These are phyloP conservation scores for Mythimna vitellina DNA, from an alignment of 2,888 invertebrate genomes.

Conservation along the genomic window DNA sequence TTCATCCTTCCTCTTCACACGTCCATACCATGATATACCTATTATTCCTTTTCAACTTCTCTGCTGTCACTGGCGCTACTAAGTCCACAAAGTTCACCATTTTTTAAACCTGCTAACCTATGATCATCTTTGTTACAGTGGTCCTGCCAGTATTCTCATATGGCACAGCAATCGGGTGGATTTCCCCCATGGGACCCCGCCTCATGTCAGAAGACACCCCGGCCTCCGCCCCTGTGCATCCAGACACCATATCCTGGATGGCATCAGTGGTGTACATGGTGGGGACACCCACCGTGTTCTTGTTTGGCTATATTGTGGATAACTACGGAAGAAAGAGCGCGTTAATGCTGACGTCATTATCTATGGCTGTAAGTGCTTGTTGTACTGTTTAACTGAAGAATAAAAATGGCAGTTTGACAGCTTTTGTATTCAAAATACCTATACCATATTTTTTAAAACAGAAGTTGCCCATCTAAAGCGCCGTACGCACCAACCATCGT, in stretches of 20 bases:
- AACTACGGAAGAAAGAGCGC: conserved; percentile 89
- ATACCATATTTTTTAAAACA: too few relatives aligned
- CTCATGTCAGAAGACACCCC: conserved; percentile 87
- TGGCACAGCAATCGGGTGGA: conserved; percentile 90
- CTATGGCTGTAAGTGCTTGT: conserved; percentile 80
- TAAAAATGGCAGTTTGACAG: too few relatives aligned
- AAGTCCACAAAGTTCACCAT: too few relatives aligned
- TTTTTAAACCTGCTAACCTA: too few relatives aligned
- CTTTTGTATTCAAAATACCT: too few relatives aligned
- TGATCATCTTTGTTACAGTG: conserved; percentile 77
- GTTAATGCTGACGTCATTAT: conserved; percentile 82
- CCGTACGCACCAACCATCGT: too few relatives aligned
- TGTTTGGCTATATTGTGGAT: conserved; percentile 89
- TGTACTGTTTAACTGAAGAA: too few relatives aligned
- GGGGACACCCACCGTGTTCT: conserved; percentile 88
- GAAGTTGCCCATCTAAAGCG: too few relatives aligned
- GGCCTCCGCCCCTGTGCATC: conserved; percentile 81
- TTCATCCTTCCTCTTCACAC: too few relatives aligned
- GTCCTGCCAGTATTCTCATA: conserved; percentile 89
- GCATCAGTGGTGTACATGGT: conserved; percentile 90
- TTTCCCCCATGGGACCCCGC: conserved; percentile 89
- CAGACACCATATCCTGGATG: conserved; percentile 89
- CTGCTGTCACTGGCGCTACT: too few relatives aligned
- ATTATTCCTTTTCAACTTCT: background rate
- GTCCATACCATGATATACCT: too few relatives aligned